Conservation (phyloP, 2,888 invertebrate genomes). For the Scrobipalpa costella region DNA sequence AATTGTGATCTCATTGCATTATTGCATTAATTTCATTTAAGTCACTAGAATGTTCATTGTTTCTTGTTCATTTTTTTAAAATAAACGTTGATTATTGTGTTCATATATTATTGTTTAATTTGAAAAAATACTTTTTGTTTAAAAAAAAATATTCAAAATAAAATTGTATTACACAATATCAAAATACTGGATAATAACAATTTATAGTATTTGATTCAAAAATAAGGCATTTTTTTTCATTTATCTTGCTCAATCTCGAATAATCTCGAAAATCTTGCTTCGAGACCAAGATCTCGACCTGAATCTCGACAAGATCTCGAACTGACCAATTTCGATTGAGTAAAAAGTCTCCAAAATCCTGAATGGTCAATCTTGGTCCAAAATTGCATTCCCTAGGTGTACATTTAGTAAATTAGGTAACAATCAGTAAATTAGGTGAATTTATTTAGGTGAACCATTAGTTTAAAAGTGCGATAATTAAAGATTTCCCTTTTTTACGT, state of each 20-base stretch:
- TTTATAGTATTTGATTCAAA: not conserved
- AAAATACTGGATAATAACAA: not conserved
- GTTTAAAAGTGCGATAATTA: too few relatives aligned
- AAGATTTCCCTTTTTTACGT: too few relatives aligned
- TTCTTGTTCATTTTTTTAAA: too few relatives aligned
- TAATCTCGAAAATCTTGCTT: not conserved
- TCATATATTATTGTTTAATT: not conserved
- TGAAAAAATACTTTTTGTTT: not conserved
- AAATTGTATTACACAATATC: not conserved
- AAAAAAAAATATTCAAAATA: too few relatives aligned
- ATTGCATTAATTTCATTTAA: too few relatives aligned
- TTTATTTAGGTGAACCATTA: too few relatives aligned
- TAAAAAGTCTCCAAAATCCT: not conserved
- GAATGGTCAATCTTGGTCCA: constrained; percentile 1
- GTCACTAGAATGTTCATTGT: too few relatives aligned
- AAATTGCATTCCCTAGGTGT: constrained; percentile 20
- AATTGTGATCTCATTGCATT: too few relatives aligned
- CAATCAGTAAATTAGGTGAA: too few relatives aligned
- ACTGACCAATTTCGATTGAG: not conserved
- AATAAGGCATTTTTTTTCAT: not conserved
- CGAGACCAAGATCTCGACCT: not conserved
- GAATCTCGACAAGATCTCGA: constrained; percentile 3
- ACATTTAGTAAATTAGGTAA: too few relatives aligned
- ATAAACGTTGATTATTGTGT: constrained; percentile 4
- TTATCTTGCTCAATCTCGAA: constrained; percentile 5